Evolutionary conservation across 2,888 invertebrate genomes (phyloP).

Genomic region (Himalopsyche anomala): DNA sequence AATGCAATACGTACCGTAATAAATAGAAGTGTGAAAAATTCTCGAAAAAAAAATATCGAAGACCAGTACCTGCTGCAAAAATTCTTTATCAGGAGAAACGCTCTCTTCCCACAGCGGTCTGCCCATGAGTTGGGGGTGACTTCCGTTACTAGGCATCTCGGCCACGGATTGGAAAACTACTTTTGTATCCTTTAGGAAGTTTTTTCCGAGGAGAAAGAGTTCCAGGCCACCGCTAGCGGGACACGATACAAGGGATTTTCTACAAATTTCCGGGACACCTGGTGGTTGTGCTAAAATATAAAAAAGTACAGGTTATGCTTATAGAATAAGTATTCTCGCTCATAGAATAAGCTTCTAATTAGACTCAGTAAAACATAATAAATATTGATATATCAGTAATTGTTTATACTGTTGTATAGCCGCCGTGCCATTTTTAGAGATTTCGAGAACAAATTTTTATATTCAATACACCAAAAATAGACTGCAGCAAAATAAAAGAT

Average conservation of each 20-base stretch:
- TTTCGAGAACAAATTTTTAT: too few relatives aligned
- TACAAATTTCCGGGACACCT: slow-evolving; percentile 93
- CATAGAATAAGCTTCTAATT: not conserved
- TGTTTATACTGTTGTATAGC: too few relatives aligned
- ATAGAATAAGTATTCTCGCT: not conserved
- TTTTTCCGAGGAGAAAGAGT: slow-evolving; percentile 92
- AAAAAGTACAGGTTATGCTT: not conserved
- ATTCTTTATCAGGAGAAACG: slow-evolving; percentile 92
- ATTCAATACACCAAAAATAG: too few relatives aligned
- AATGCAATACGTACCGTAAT: too few relatives aligned
- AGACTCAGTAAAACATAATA: too few relatives aligned
- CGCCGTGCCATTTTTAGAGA: too few relatives aligned
- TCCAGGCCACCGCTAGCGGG: slow-evolving; percentile 89
- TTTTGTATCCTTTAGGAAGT: slow-evolving; percentile 93
- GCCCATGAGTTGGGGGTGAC: not conserved
- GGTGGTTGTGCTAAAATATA: slow-evolving; percentile 87
- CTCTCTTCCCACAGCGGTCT: slow-evolving; percentile 83
- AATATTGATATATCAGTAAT: too few relatives aligned
- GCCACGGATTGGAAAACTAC: slow-evolving; percentile 83
- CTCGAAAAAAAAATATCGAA: not conserved
- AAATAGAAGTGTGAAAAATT: too few relatives aligned
- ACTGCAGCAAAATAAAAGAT: too few relatives aligned
- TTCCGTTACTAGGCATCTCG: slow-evolving; percentile 67
- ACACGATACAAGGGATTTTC: slow-evolving; percentile 89
- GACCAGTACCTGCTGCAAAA: slow-evolving; percentile 85